phyloP scores from a whole-genome alignment of 1,140 invertebrate species.

The Callitettix versicolor region DNA sequence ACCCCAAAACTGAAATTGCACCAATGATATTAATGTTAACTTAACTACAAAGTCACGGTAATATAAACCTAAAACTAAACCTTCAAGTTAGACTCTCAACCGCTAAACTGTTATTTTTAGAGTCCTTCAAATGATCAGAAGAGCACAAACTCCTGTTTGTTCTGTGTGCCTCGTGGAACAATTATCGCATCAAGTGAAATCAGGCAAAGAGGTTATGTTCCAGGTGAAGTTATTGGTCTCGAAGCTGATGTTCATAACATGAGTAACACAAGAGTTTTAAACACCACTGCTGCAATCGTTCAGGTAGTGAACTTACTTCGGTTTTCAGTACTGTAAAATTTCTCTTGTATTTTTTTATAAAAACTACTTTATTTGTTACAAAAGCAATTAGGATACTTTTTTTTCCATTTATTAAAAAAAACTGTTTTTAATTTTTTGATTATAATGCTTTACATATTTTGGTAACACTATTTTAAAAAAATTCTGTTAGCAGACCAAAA shows the following conservation, averaged over 20 bases:
- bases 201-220: conserved; percentile 28
- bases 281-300: conserved; percentile 24
- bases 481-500: no score
- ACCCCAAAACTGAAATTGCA: no score
- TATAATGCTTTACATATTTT: background rate
- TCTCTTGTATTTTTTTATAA: background rate
- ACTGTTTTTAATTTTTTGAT: background rate
- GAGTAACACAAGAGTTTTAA: conserved; percentile 26
- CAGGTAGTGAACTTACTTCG: no score
- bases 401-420: background rate
- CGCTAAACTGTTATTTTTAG: no score
- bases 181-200: conserved; percentile 28
- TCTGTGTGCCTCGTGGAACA: conserved; percentile 31
- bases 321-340: background rate
- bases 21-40: no score
- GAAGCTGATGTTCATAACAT: conserved; percentile 30
- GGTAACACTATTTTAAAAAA: background rate
- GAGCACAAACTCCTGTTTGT: conserved; percentile 29
- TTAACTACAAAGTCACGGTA: no score
- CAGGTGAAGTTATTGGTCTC: conserved; percentile 30
- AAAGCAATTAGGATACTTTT: background rate
- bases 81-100: no score
- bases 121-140: conserved; percentile 23
- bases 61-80: no score
- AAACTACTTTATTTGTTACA: background rate